Base-by-base conservation (phyloP, 2,797 vertebrate species). In the Agapornis canus region DNA sequence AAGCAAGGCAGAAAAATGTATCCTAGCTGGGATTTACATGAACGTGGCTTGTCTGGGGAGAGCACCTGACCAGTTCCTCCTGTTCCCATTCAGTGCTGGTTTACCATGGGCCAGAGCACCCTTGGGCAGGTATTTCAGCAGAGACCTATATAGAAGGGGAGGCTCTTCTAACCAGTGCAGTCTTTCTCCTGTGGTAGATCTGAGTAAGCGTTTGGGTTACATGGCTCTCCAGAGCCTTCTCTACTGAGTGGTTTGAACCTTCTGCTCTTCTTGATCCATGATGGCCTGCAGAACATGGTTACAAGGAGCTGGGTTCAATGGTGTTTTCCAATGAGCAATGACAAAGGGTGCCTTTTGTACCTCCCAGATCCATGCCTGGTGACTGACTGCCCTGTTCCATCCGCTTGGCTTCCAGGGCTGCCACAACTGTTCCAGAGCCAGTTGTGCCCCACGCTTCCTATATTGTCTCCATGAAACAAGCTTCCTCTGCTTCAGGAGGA, bases 251-350 rank as follows among this genome's bases (percentile, higher is more conserved):
- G 12, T 31, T 8, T n/a, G 49, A 71, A 26, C 18, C n/a, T 43
- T 23, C 19, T 13, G 57, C 59, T 63, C 35, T 18, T 54, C 57
- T n/a, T 22, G 49, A 14, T 7, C 49, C 13, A 2, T 13, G 32
- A 19, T 6, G 48, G 27, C 27, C 17, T 12, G 42, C 56, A 35
- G 75, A n/a, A 9, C 0, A 3, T 32, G 27, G 45, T 14, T 51
- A 8, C 25, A 4, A 3, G 1, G 43, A 32, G 23, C 7, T 0
- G 5, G n/a, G 25, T 17, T n/a, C 8, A 4, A 69, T 29, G 26
- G n/a, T 4, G 17, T 35, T 56, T 5, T 12, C 43, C 5, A 6
- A 1, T 3, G 6, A 40, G 51, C 37, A 9, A 7, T 7, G 49
- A 21, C 15, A 10, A 14, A 29, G 23, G 35, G 31, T 2, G 21